Evolutionary conservation across 2,888 invertebrate species (phyloP), one percentile per base, ranked within the genome.

Genomic region (Phortica magna): DNA sequence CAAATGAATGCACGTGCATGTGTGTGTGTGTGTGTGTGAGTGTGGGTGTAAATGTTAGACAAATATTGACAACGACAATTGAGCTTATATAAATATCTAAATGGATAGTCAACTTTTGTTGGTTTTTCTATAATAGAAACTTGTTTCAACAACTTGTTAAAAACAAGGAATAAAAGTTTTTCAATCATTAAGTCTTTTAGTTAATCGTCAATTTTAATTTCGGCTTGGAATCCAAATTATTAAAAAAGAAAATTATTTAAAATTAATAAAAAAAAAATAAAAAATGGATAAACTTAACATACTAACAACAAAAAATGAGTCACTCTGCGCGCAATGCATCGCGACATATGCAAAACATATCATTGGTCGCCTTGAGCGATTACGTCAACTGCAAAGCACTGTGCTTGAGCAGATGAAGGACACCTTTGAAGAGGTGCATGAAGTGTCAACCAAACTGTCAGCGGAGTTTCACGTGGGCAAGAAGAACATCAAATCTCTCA

Each of bases 61-160:
- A 67, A 41, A 41, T 67, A 67, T 67, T 67, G 67, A 67, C 42
- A 65, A 14, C 14, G 14, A 41, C 39, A 65, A 65, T 65, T 65
- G 39, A 41, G 67, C 7, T 12, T 19, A 61, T 61, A 61, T 61
- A 22, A 17, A 59, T 7, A 59, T 59, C 59, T n/a, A 59, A 59
- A 59, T 17, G 59, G 59, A 59, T 7, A 19, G 59, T n/a, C n/a
- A 59, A 7, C 19, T 9, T 19, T 12, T 31, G 31, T 31, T 31
- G 31, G 31, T 4, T 48, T 48, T 48, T 14, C 48, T 48, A 48
- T 48, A 9, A 48, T 48, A 48, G 7, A 14, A 48, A 53, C 10
- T 48, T 48, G 48, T 48, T 48, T 48, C 10, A 48, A 48, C 14
- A 48, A 14, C 48, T 48, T 14, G 1, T 2, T 2, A 12, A 9